Base-by-base conservation (phyloP, 2,888 invertebrate species). In the Zhuqinia jingwanae region DNA sequence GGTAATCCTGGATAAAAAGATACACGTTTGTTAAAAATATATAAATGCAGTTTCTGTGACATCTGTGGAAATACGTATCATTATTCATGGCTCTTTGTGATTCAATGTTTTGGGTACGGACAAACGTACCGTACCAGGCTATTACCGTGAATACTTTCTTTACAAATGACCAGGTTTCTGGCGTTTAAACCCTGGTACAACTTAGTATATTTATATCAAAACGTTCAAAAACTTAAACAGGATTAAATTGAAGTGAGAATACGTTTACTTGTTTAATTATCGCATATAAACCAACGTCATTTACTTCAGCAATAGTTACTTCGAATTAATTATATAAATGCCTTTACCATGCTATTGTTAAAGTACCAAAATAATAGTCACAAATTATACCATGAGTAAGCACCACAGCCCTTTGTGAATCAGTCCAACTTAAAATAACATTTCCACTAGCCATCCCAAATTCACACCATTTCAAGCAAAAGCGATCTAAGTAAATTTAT, bases 231-330 rank as follows among this genome's bases (percentile, higher is more conserved):
- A 50, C 50, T 50, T 50, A 50, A 50, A 50, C 15, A 50, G 50
- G 50, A 50, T 50, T 50, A 50, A 50, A n/a, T 50, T 50, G 50
- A 50, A 50, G 50, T 50, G 50, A 50, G n/a, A 50, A 50, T 50
- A 15, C n/a, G n/a, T 50, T 15, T 50, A 10, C 15, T 50, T 50
- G 3, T 50, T 50, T 50, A 50, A 11, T 50, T 50, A 50, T 50
- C 50, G 50, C 50, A 50, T 50, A 15, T 50, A 50, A 11, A 50
- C 13, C 50, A 50, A 50, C 50, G n/a, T n/a, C 50, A n/a, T 50
- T 50, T 50, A 50, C n/a, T 50, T 50, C 13, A 50, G 50, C 50
- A 50, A 36, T 3, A 36, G 36, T 36, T 36, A 36, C 36, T 36
- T 36, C 36, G 8, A 36, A 36, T 36, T 36, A 36, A n/a, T n/a